These are phyloP conservation scores for Quadriops clusia DNA, from an alignment of 2,888 invertebrate genomes.

Conservation along the genomic window DNA sequence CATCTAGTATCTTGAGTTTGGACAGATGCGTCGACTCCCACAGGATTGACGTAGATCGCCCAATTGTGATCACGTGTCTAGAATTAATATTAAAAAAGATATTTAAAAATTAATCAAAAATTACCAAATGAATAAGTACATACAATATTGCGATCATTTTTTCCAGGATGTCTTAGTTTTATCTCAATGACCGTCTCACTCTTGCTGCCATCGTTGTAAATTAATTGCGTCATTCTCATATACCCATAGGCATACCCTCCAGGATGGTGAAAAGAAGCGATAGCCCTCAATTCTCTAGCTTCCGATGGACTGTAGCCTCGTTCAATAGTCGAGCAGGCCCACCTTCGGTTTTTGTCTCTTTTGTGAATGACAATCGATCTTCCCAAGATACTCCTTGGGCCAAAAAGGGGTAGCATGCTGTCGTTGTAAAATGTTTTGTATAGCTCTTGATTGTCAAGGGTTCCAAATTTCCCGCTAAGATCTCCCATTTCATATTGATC, in stretches of 20 bases:
- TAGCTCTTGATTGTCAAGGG: constrained; percentile 51
- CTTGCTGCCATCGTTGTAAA: constrained; percentile 74
- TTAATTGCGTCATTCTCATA: constrained; percentile 75
- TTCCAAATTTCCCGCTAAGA: constrained; percentile 76
- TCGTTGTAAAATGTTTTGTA: constrained; percentile 59
- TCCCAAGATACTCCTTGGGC: constrained; percentile 69
- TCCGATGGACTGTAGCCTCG: constrained; percentile 81
- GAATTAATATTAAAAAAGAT: constrained; percentile 18
- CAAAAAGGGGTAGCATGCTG: constrained; percentile 69
- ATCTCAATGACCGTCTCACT: constrained; percentile 88
- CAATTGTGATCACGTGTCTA: constrained; percentile 77
- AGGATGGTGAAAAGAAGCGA: constrained; percentile 87
- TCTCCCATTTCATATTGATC: constrained; percentile 84
- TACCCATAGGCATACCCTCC: constrained; percentile 76
- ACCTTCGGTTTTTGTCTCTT: constrained; percentile 50
- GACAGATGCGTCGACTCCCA: constrained; percentile 83
- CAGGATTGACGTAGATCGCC: constrained; percentile 84
- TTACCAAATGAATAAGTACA: constrained; percentile 21
- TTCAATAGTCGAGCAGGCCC: constrained; percentile 78
- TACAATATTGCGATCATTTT: constrained; percentile 69
- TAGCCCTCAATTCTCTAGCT: constrained; percentile 72
- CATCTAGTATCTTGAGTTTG: constrained; percentile 68
- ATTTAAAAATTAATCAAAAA: constrained; percentile 2
- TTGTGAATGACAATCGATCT: constrained; percentile 78
- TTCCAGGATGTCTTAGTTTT: constrained; percentile 77